Conservation (phyloP, 2,113 vertebrate species). For the Sylvietta virens region DNA sequence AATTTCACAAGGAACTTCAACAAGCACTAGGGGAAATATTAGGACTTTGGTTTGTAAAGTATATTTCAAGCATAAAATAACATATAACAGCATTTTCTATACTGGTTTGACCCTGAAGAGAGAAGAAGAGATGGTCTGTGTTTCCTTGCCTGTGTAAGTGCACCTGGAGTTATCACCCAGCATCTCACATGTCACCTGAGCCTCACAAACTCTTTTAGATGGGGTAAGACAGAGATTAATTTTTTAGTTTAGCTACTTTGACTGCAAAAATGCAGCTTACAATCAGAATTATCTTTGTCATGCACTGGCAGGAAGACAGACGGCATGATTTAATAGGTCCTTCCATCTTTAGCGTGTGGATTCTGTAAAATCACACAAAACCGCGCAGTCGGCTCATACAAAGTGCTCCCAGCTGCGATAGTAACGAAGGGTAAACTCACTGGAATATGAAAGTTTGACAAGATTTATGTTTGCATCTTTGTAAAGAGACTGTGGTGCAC, state of each 20-base stretch:
- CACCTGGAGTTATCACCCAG: not conserved
- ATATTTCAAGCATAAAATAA: not conserved
- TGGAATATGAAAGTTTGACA: slow-evolving; percentile 61
- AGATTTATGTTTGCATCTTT: slow-evolving; percentile 67
- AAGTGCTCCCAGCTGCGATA: slow-evolving; percentile 56
- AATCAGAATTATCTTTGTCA: slow-evolving; percentile 50
- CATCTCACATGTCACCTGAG: rapidly evolving
- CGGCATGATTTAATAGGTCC: slow-evolving; percentile 44
- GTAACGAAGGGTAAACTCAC: slow-evolving; percentile 60
- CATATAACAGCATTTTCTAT: not conserved
- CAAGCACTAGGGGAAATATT: not conserved
- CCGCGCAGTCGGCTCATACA: not conserved
- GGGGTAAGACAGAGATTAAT: slow-evolving; percentile 7
- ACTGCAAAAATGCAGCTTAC: slow-evolving; percentile 35
- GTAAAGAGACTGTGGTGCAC: slow-evolving; percentile 49
- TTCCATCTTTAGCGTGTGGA: slow-evolving; percentile 49
- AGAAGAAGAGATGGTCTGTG: not conserved
- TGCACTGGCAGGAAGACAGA: slow-evolving; percentile 52
- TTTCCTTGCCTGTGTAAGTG: not conserved
- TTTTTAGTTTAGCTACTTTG: slow-evolving; percentile 38
- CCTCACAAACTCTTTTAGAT: not conserved
- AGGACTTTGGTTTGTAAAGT: not conserved
- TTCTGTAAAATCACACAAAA: slow-evolving; percentile 18
- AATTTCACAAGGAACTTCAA: not conserved
- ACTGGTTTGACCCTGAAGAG: not conserved